Evolutionary conservation across 2,888 invertebrate species (phyloP).

Genomic region (Zhengitettix transpicula): DNA sequence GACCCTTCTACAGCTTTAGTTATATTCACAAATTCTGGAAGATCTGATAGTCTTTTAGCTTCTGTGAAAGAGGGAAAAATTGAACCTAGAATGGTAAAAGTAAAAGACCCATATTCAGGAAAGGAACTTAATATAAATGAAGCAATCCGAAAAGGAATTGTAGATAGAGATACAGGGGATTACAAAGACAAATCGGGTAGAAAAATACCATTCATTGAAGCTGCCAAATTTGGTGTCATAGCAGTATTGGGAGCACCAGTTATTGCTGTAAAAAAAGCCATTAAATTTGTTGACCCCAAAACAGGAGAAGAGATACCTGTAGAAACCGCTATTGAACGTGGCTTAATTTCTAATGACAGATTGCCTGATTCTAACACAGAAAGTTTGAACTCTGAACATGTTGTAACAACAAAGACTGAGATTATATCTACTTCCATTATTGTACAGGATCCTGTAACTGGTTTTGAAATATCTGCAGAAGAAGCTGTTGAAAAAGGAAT

Average conservation of each 20-base stretch:
- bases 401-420: slow-evolving; percentile 15
- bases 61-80: slow-evolving; percentile 64
- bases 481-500: slow-evolving; percentile 40
- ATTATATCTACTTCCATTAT: slow-evolving; percentile 15
- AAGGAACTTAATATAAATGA: slow-evolving; percentile 49
- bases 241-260: slow-evolving; percentile 59
- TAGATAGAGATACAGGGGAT: slow-evolving; percentile 53
- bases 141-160: slow-evolving; percentile 57
- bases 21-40: slow-evolving; percentile 51
- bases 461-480: slow-evolving; percentile 37
- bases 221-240: slow-evolving; percentile 60
- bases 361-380: slow-evolving; percentile 3
- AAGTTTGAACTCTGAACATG: slow-evolving; percentile 8
- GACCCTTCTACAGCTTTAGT: slow-evolving; percentile 61
- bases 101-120: slow-evolving; percentile 52
- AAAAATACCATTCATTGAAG: slow-evolving; percentile 51
- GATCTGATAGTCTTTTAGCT: slow-evolving; percentile 51
- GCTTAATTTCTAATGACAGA: slow-evolving; percentile 37
- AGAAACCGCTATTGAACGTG: slow-evolving; percentile 63
- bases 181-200: slow-evolving; percentile 48
- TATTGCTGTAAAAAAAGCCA: slow-evolving; percentile 49
- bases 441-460: slow-evolving; percentile 26
- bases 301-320: slow-evolving; percentile 66
- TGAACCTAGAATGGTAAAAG: slow-evolving; percentile 46
- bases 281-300: slow-evolving; percentile 45